phyloP scores from a whole-genome alignment of 2,888 invertebrate genomes.

The Vandiemenella viatica region DNA sequence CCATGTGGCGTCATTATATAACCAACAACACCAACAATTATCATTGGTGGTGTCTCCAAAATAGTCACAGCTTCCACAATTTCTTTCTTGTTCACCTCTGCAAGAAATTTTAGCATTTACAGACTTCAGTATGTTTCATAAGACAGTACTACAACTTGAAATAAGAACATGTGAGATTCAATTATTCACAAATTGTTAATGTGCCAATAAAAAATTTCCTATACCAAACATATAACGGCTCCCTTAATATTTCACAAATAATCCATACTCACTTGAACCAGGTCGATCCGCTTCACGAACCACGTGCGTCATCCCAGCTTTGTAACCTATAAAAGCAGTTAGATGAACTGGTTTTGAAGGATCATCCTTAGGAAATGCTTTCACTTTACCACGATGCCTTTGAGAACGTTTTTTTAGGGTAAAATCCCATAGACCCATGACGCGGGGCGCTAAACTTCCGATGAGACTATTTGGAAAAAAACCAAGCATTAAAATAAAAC shows the following conservation, averaged over 20 bases:
- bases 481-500: slow-evolving; percentile 4
- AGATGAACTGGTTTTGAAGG: slow-evolving; percentile 89
- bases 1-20: slow-evolving; percentile 99
- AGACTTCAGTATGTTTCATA: too few relatives aligned
- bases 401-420: slow-evolving; percentile 95
- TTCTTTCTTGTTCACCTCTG: slow-evolving; percentile 99
- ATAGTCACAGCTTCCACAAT: slow-evolving; percentile 98
- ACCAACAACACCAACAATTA: slow-evolving; percentile 92
- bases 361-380: slow-evolving; percentile 99
- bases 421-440: slow-evolving; percentile 99
- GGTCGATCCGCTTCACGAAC: slow-evolving; percentile 97
- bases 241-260: too few relatives aligned
- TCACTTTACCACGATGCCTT: slow-evolving; percentile 95
- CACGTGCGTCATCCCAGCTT: slow-evolving; percentile 99
- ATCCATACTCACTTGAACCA: slow-evolving; percentile 83
- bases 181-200: too few relatives aligned
- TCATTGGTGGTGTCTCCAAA: slow-evolving; percentile 95
- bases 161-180: too few relatives aligned
- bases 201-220: too few relatives aligned
- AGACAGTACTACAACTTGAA: too few relatives aligned
- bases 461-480: slow-evolving; percentile 87
- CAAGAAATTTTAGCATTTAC: too few relatives aligned
- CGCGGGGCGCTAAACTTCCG: slow-evolving; percentile 99
- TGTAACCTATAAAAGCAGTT: slow-evolving; percentile 95
- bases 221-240: too few relatives aligned